Percentiles rank a stretch among this genome's conserved stretches.
These are phyloP conservation scores for Dendropsophus ebraccatus DNA, from an alignment of 2,113 vertebrate genomes.

Conservation along the genomic window DNA sequence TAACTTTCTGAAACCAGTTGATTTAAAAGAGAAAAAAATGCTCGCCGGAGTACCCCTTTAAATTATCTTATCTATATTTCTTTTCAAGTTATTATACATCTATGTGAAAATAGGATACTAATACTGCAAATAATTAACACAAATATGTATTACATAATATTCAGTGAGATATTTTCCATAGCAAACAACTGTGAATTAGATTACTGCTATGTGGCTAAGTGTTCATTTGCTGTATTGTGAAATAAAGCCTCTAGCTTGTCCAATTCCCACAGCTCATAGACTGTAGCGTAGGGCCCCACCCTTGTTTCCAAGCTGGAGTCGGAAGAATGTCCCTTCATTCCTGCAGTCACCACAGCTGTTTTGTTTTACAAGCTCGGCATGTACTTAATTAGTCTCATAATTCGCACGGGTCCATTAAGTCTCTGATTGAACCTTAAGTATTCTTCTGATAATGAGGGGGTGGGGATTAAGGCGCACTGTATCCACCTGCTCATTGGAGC, in stretches of 20 bases:
- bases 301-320: slow-evolving; percentile 32
- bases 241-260: background rate
- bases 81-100: background rate
- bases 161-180: background rate
- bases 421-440: slow-evolving; percentile 56
- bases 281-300: slow-evolving; percentile 1
- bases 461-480: background rate
- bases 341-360: slow-evolving; percentile 49
- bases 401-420: slow-evolving; percentile 53
- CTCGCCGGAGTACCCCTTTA: no score
- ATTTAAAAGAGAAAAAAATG: no score
- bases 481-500: slow-evolving; percentile 25
- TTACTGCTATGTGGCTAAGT: background rate
- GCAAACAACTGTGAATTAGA: background rate
- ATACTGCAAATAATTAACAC: background rate
- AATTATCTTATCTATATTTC: no score
- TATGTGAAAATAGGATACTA: no score
- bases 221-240: background rate
- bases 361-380: slow-evolving; percentile 53
- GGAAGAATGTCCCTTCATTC: slow-evolving; percentile 25
- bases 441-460: slow-evolving; percentile 32
- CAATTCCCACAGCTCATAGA: background rate
- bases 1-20: no score
- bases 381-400: slow-evolving; percentile 55
- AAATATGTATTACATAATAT: background rate